Percentiles rank a stretch among this genome's conserved stretches.
phyloP scores from a whole-genome alignment of 2,113 vertebrate genomes.

The Antigone vipio region DNA sequence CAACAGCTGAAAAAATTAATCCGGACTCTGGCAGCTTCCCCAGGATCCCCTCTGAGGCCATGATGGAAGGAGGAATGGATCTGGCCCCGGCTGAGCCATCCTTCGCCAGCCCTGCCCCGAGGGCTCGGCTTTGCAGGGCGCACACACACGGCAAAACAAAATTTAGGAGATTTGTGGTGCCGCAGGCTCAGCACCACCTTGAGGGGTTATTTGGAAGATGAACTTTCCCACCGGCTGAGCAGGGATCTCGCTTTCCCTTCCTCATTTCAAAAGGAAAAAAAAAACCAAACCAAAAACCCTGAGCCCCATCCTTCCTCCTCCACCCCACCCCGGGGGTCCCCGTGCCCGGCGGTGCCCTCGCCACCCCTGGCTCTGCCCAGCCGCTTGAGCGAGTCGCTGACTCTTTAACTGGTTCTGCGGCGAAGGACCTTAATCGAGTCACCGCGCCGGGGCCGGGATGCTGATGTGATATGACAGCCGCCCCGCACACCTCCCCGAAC shows the following conservation, averaged over 20 bases:
- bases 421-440: background rate
- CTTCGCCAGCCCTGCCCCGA: background rate
- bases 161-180: background rate
- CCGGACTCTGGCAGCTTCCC: background rate
- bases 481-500: conserved; percentile 21
- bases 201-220: background rate
- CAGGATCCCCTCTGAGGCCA: background rate
- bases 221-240: rapidly evolving
- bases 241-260: background rate
- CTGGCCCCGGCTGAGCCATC: rapidly evolving
- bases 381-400: background rate
- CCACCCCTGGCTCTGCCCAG: conserved; percentile 6
- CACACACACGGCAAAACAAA: rapidly evolving
- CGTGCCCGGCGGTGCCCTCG: background rate
- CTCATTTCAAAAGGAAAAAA: rapidly evolving
- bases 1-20: background rate
- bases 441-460: background rate
- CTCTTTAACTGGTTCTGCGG: conserved; percentile 3
- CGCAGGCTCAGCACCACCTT: rapidly evolving
- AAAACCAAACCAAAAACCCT: background rate
- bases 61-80: background rate
- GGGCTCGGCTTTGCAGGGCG: background rate
- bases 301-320: background rate
- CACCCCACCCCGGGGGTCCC: background rate
- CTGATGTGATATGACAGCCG: conserved; percentile 64